Conservation (phyloP, 2,113 vertebrate genomes). For the Pristiophorus japonicus region DNA sequence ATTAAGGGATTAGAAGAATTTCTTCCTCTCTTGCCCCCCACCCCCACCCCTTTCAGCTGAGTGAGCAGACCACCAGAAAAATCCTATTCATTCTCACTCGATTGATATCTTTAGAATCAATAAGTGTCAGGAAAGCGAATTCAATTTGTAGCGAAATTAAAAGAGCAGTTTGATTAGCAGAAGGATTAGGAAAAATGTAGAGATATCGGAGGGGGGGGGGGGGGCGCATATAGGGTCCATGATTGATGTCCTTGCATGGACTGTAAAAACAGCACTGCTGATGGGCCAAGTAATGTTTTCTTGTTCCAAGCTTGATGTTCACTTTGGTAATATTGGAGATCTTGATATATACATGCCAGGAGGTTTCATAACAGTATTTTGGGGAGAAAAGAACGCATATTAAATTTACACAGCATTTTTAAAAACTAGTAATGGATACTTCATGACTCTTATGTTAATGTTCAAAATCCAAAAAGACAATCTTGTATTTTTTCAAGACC, state of each 20-base stretch:
- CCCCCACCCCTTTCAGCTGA: not conserved
- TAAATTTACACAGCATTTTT: conserved; percentile 45
- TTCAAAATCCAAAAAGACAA: not conserved
- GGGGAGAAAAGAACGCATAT: not conserved
- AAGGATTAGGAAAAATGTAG: not conserved
- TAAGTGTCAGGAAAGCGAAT: not conserved
- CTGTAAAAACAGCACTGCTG: not conserved
- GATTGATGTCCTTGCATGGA: not conserved
- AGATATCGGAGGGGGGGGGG: not conserved
- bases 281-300: not conserved
- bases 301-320: not conserved
- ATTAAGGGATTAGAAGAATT: not conserved
- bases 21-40: not conserved
- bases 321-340: not conserved
- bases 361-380: not conserved
- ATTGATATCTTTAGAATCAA: not conserved
- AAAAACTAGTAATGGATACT: conserved; percentile 44
- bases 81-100: not conserved
- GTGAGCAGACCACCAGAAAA: not conserved
- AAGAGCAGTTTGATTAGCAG: not conserved
- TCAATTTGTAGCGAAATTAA: not conserved
- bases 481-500: not conserved
- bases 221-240: not conserved
- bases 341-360: not conserved
- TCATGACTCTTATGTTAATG: not conserved